These are phyloP conservation scores for Bubalus kerabau DNA, from an alignment of 2,113 vertebrate genomes.

Conservation along the genomic window DNA sequence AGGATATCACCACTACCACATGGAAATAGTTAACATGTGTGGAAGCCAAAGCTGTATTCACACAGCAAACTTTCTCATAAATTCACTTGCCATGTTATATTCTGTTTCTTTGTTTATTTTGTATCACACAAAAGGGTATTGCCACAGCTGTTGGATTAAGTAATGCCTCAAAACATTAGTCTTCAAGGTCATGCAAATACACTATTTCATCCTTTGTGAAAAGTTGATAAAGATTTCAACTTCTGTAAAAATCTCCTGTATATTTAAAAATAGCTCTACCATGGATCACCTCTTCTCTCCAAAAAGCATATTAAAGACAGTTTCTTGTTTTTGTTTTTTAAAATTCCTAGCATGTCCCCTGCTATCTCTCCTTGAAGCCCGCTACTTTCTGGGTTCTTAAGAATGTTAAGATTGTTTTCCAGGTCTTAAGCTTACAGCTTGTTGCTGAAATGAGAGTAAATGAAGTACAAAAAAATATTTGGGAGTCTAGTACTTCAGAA, in stretches of 20 bases:
- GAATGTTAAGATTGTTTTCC: conserved; percentile 22
- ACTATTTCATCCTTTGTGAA: not conserved
- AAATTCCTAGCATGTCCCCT: not conserved
- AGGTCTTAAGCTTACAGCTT: not conserved
- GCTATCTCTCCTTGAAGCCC: not conserved
- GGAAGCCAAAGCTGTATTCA: not conserved
- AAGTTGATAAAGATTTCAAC: not conserved
- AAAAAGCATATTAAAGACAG: not conserved
- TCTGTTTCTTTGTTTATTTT: conserved; percentile 28
- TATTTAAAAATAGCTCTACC: not conserved
- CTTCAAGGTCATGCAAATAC: conserved; percentile 10
- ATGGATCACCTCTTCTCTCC: not conserved
- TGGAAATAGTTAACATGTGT: not conserved
- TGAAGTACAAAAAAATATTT: not conserved
- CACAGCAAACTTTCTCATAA: not conserved
- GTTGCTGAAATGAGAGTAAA: not conserved
- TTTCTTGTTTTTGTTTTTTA: not conserved
- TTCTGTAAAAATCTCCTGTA: not conserved
- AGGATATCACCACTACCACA: not conserved
- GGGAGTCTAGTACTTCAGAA: not conserved
- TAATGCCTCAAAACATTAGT: not conserved
- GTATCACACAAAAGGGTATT: not conserved
- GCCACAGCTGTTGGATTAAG: not conserved
- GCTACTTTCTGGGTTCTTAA: not conserved
- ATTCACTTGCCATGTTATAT: not conserved